Base-by-base conservation (phyloP, 92 coral and sea anemone genomes). In the Heteractis magnifica region DNA sequence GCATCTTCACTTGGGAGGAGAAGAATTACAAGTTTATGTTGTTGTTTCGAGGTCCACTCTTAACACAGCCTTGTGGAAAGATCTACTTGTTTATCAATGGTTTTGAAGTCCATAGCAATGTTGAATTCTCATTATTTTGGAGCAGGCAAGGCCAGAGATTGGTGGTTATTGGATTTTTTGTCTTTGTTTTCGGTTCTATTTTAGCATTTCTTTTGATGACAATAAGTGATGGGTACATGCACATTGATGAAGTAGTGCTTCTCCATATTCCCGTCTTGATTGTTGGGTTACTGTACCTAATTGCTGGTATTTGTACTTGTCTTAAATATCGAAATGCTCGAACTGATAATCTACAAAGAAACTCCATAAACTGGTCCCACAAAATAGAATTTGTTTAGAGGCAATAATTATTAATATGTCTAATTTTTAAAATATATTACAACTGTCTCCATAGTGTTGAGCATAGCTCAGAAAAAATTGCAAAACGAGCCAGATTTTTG, bases 21-120 rank as follows among this genome's bases (percentile, higher is more conserved):
- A 78, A 78, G 12, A 12, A 58, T 10, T 58, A 78, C 48, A 56
- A 16, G 2, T 78, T 78, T 15, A 52, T 78, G 60, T 58, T 78
- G 51, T 52, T 78, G 21, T n/a, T 53, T 56, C 81, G 81, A 1
- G 81, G 81, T 15, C 81, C 81, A 16, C 62, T 78, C 4, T 34
- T 78, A 15, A 34, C 62, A 8, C 81, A 78, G 16, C 81, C 81
- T 23, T 78, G 23, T 78, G 81, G 81, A 51, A 78, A 55, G n/a
- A 6, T 78, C 4, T 78, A 89, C 81, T 65, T 89, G 26, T 86
- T 89, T 70, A 85, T 89, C 79, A 85, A 89, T 26, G 92, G 86
- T 60, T 75, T 80, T 56, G 82, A 85, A 68, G 79, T 82, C 11
- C 73, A 75, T 10, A 53, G 52, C 0, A 64, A 52, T 49, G 72